phyloP scores from a whole-genome alignment of 2,113 vertebrate genomes.

The Athene cunicularia region DNA sequence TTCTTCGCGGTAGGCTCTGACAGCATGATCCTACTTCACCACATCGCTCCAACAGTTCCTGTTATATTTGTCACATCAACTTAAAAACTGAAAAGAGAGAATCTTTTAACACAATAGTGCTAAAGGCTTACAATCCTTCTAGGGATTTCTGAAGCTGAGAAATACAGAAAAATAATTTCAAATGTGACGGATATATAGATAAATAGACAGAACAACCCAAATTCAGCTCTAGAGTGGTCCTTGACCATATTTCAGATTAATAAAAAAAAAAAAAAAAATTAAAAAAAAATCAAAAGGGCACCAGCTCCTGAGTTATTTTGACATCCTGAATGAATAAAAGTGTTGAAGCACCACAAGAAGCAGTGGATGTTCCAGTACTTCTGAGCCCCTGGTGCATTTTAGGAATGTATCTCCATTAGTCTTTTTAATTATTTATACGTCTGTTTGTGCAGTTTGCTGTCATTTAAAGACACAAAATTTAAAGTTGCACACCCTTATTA shows the following conservation, averaged over 20 bases:
- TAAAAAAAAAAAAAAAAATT: background rate
- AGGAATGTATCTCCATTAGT: rapidly evolving
- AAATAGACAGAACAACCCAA: background rate
- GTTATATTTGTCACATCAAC: background rate
- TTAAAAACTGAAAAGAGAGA: background rate
- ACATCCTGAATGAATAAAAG: background rate
- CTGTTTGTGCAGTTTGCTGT: background rate
- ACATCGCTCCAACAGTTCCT: background rate
- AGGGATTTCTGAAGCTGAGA: background rate
- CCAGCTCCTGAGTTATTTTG: background rate
- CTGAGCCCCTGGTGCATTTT: background rate
- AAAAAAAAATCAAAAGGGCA: background rate
- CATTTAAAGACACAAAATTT: background rate
- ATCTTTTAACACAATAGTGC: background rate
- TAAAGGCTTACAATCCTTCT: background rate
- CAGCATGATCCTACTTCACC: background rate
- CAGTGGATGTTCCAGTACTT: background rate
- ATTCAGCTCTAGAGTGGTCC: background rate
- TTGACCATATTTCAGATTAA: background rate
- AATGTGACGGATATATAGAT: background rate
- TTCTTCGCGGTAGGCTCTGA: background rate
- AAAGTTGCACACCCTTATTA: background rate
- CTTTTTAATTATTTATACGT: background rate
- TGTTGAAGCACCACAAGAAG: background rate
- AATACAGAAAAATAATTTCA: background rate